Evolutionary conservation across 2,888 invertebrate genomes (phyloP), one percentile per base, ranked within the genome.

Genomic region (Carterocephalus palaemon): DNA sequence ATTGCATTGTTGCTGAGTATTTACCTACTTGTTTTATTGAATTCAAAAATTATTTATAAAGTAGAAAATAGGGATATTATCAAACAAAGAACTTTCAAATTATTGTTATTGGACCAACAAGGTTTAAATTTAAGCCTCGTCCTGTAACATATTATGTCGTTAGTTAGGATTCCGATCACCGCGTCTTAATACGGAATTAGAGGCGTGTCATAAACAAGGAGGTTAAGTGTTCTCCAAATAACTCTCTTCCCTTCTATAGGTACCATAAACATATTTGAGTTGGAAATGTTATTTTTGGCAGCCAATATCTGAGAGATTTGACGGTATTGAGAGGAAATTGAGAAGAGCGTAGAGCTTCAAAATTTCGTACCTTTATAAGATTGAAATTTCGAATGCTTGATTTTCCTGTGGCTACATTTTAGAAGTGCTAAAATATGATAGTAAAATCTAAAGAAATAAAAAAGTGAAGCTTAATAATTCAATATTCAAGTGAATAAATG

Each of bases 151-250:
- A 28, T n/a, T 46, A 40, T 43, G 26, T 43, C 46, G 53, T 49
- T 34, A 43, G 43, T 51, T 52, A 53, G 45, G 43, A 53, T 50
- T 53, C 46, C 52, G 49, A 56, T 58, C 53, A 56, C 49, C 49
- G 50, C 46, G 51, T 50, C 48, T 55, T 59, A 67, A 66, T 66
- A 67, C 71, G 47, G 64, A 72, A 68, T 73, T 68, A 74, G 70
- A 62, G 55, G 46, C 49, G 53, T 64, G 63, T 71, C 70, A 70
- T 75, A 75, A 76, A 75, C 73, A 76, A 75, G 64, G 70, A 74
- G 69, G 67, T 74, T 76, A 74, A 74, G 70, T 68, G 70, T 62
- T 64, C 64, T 67, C 57, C 60, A 72, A 75, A 76, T 76, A 73
- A 66, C 60, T 46, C 52, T 60, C 61, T 61, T 61, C 62, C 62